Evolutionary conservation across 2,888 invertebrate genomes (phyloP).

Genomic region (Allolobophora icterica): DNA sequence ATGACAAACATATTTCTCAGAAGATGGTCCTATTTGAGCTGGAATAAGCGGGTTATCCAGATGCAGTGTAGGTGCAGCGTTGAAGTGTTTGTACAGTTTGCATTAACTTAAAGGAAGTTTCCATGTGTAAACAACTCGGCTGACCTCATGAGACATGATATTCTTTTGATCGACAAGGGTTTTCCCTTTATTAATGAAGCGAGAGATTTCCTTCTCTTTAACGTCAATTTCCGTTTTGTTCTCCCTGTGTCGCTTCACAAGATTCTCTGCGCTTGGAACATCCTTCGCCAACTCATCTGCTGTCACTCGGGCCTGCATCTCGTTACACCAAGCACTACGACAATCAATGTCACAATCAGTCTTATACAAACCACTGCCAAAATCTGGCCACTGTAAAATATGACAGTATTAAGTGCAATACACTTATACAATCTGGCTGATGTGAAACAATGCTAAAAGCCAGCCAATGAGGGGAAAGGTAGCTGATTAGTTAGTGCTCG

Average conservation of each 20-base stretch:
- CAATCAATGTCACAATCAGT: neutral
- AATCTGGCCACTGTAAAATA: too few relatives aligned
- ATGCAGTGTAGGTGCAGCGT: too few relatives aligned
- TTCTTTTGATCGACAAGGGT: conserved; percentile 75
- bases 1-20: too few relatives aligned
- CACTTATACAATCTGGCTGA: too few relatives aligned
- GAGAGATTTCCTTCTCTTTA: conserved; percentile 79
- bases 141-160: conserved; percentile 62
- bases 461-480: too few relatives aligned
- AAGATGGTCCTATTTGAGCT: too few relatives aligned
- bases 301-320: conserved; percentile 91
- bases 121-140: neutral
- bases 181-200: conserved; percentile 80
- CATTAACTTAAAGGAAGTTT: too few relatives aligned
- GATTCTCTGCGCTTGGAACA: conserved; percentile 84
- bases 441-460: too few relatives aligned
- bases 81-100: too few relatives aligned
- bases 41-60: too few relatives aligned
- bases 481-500: too few relatives aligned
- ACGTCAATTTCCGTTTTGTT: conserved; percentile 86
- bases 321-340: conserved; percentile 88
- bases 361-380: neutral
- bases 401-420: too few relatives aligned
- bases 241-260: conserved; percentile 84
- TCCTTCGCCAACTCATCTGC: conserved; percentile 85